Evolutionary conservation across 1,140 invertebrate genomes (phyloP), one percentile per base, ranked within the genome.

Genomic region (Tetramorium simillimum): DNA sequence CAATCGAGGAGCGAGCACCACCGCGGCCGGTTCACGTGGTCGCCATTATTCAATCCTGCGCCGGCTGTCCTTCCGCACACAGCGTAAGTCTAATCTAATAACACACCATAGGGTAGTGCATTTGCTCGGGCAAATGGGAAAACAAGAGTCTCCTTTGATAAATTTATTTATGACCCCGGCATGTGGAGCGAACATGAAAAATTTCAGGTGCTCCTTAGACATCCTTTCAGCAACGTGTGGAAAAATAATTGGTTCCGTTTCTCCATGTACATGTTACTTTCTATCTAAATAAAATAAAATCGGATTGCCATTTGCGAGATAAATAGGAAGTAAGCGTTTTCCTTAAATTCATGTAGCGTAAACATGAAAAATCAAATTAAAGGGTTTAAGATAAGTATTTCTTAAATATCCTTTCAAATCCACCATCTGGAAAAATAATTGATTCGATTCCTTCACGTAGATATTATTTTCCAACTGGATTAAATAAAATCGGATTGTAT

Each of bases 11-110:
- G 75, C 53, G 69, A 82, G 70, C 88, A 51, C 58, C 73, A 70
- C 84, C 28, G 85, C 78, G 51, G 76, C 84, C 76, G 28, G 75
- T 67, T 88, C 77, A 67, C 72, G 49, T 53, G 63, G 56, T 78
- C 78, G 53, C 40, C 49, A 85, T 89, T 88, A 87, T 81, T 81
- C 62, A 70, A 81, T 81, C 40, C 65, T 67, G 24, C 37, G 49
- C 63, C 58, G 73, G 72, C 53, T 56, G 51, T 53, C 63, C 58
- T 73, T 86, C 73, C 49, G 58, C 37, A 40, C 51, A 49, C 67
- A 16, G 43, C 2, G 49, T 37, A 70, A 81, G 49, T 73, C 53
- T 77, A 85, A 78, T 78, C 76, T 78, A 78, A 78, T 65, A 78
- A 78, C 14, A 46, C 18, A 49, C 28, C 10, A 24, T 49, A n/a